Evolutionary conservation across 2,113 vertebrate species (phyloP).

Genomic region (Zosterops pallidus): DNA sequence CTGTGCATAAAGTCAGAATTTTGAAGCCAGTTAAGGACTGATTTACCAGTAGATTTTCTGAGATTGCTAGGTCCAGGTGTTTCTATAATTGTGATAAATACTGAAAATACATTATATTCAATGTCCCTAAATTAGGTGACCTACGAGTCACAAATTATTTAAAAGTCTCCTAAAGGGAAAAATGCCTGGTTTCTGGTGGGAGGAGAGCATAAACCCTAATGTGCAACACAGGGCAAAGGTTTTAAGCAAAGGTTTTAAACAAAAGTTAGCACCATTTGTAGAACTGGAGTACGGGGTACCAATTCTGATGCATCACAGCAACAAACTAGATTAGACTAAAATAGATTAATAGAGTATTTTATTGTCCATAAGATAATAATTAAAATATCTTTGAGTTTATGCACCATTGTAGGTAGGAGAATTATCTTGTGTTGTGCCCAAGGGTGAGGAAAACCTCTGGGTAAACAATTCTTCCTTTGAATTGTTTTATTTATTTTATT

Average conservation of each 20-base stretch:
- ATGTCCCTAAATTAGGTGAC: background rate
- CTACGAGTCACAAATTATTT: background rate
- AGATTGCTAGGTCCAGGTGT: background rate
- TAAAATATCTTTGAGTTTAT: background rate
- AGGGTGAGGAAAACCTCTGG: background rate
- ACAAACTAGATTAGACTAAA: background rate
- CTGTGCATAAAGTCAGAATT: background rate
- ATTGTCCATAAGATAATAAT: background rate
- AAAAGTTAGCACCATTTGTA: background rate
- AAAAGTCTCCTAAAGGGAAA: background rate
- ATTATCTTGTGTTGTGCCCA: background rate
- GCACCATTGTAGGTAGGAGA: background rate
- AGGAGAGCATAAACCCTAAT: background rate
- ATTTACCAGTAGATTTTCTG: background rate
- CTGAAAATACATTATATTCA: background rate
- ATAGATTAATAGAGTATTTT: background rate
- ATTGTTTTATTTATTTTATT: background rate
- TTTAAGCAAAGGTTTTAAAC: background rate
- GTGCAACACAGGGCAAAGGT: fast-evolving
- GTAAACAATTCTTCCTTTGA: background rate
- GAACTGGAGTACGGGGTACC: fast-evolving
- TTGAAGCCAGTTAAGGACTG: background rate
- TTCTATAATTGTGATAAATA: conserved; percentile 53
- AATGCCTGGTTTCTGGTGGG: background rate
- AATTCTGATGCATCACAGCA: background rate